These are phyloP conservation scores for Crotalus helleri DNA, from an alignment of 2,113 vertebrate genomes.

Conservation along the genomic window DNA sequence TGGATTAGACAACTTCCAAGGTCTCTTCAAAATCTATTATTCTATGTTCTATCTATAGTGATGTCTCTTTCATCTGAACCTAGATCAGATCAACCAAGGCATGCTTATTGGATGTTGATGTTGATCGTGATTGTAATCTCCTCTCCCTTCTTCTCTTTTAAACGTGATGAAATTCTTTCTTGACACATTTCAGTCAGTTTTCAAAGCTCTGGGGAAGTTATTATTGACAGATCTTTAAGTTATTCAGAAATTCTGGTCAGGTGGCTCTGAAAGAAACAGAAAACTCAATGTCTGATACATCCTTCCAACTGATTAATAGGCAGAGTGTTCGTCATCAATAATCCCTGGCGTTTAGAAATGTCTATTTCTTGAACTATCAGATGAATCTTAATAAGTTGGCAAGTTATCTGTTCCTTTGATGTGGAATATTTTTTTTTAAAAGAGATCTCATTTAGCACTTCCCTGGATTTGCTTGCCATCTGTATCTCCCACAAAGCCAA, in stretches of 20 bases:
- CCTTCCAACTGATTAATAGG: slow-evolving; percentile 60
- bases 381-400: slow-evolving; percentile 62
- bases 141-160: background rate
- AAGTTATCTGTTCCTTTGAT: slow-evolving; percentile 57
- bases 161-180: background rate
- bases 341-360: slow-evolving; percentile 50
- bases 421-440: slow-evolving; percentile 57
- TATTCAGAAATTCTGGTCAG: slow-evolving; percentile 60
- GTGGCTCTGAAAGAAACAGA: slow-evolving; percentile 46
- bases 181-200: background rate
- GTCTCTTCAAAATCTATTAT: too few relatives aligned
- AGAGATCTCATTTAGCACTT: slow-evolving; percentile 48
- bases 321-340: slow-evolving; percentile 53
- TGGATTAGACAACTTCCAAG: too few relatives aligned
- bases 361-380: slow-evolving; percentile 54
- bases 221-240: slow-evolving; percentile 35
- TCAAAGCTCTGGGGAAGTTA: slow-evolving; percentile 3
- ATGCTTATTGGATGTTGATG: background rate
- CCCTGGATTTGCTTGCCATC: slow-evolving; percentile 43
- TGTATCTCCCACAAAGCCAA: slow-evolving; percentile 20
- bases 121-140: background rate
- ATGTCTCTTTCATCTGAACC: background rate
- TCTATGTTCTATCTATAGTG: background rate
- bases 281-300: slow-evolving; percentile 33
- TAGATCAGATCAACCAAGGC: background rate